Evolutionary conservation across 2,888 invertebrate species (phyloP).

Genomic region (Vanessa cardui): DNA sequence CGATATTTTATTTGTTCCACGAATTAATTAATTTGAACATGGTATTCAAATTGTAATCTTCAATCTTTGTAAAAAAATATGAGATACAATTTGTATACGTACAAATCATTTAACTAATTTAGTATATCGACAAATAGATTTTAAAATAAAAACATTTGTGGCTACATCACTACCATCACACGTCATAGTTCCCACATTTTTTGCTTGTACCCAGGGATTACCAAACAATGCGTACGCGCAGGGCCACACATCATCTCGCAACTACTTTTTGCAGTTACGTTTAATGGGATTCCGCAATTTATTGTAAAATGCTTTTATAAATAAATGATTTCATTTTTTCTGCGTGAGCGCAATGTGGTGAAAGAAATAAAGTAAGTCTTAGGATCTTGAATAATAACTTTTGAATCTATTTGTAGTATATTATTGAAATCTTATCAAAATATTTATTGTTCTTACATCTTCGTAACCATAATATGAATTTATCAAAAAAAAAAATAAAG

Average conservation of each 20-base stretch:
- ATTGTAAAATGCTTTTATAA: conserved; percentile 53
- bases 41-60: too few relatives aligned
- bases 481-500: too few relatives aligned
- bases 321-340: conserved; percentile 30
- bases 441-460: too few relatives aligned
- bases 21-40: too few relatives aligned
- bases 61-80: too few relatives aligned
- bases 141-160: neutral
- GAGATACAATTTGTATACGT: too few relatives aligned
- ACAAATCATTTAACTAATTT: conserved; percentile 20
- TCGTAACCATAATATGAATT: too few relatives aligned
- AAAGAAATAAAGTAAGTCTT: conserved; percentile 11
- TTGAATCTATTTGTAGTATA: neutral
- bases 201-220: conserved; percentile 66
- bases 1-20: too few relatives aligned
- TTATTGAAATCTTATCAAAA: too few relatives aligned
- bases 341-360: conserved; percentile 13
- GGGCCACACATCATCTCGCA: conserved; percentile 71
- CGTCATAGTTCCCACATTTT: conserved; percentile 71
- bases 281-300: conserved; percentile 72
- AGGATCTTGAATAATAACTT: neutral
- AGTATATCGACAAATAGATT: conserved; percentile 19
- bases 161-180: conserved; percentile 52
- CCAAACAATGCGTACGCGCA: conserved; percentile 68
- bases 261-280: conserved; percentile 65